Base-by-base conservation (phyloP, 2,888 invertebrate genomes). In the Myathropa florea region DNA sequence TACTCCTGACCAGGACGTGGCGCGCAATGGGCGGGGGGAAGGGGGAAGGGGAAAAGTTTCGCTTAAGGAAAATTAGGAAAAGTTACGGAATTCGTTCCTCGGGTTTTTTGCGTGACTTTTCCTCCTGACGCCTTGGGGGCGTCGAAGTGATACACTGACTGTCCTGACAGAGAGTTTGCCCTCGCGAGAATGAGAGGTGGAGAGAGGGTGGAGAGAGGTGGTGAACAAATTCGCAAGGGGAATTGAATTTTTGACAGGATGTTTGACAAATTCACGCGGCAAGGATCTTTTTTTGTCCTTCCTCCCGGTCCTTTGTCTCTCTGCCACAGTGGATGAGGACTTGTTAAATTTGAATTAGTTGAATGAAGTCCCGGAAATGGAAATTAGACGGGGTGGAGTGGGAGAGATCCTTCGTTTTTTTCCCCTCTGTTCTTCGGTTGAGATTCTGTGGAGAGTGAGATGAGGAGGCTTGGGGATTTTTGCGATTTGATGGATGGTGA, bases 221-320 rank as follows among this genome's bases (percentile, higher is more conserved):
- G 10, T 14, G 36, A 33, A 55, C 65, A 63, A 72, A 73, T 59
- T 70, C 64, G 77, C 77, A 68, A 68, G 70, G 72, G 81, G 84
- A 85, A 85, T 85, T 85, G 84, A 85, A 85, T 85, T 85, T 85
- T 81, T 85, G 84, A 85, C 84, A 85, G 81, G 84, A 72, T 81
- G 76, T 85, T 85, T 85, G 84, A 85, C 84, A 85, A 85, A 85
- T 65, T 79, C 71, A 28, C 67, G 73, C 72, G 73, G 73, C 59
- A 55, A 55, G 61, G 67, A 72, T 67, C 18, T 12, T 24, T 68
- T 68, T 39, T 55, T 39, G 4, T 39, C 2, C 3, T 55, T 4
- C 21, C 30, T 60, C n/a, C 28, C 60, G 55, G 24, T 10, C 2
- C 24, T 24, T 10, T 39, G 36, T 68, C 7, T 68, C 1, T 10